phyloP scores from a whole-genome alignment of 2,797 vertebrate species.

The Lutjanus campechanus region DNA sequence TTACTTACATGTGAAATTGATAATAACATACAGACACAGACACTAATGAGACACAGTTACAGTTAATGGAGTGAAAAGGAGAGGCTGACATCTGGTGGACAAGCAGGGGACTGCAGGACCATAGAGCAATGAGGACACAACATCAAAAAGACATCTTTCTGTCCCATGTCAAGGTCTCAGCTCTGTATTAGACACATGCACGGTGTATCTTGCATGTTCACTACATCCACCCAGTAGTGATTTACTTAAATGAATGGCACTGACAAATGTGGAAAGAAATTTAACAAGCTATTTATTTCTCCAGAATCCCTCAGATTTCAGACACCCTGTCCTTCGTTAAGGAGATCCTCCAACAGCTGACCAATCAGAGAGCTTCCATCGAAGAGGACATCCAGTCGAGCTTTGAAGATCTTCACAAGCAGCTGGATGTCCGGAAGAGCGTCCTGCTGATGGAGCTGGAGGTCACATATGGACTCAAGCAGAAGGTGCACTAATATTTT shows the following conservation, averaged over 20 bases:
- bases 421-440: conserved; percentile 95
- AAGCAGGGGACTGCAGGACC: conserved; percentile 6
- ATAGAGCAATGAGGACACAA: background rate
- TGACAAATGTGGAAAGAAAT: background rate
- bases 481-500: conserved; percentile 87
- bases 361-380: conserved; percentile 92
- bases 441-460: conserved; percentile 99
- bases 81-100: conserved; percentile 45
- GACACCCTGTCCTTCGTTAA: conserved; percentile 90
- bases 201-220: background rate
- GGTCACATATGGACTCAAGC: conserved; percentile 96
- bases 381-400: conserved; percentile 97
- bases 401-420: conserved; percentile 97
- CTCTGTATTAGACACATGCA: background rate
- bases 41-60: background rate
- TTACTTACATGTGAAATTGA: too few relatives aligned
- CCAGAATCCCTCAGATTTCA: conserved; percentile 94
- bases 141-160: background rate
- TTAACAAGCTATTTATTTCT: background rate
- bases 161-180: too few relatives aligned
- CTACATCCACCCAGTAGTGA: background rate
- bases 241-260: background rate
- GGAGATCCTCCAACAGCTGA: conserved; percentile 95
- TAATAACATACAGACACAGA: background rate
- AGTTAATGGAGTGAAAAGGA: background rate